Evolutionary conservation across 2,888 invertebrate genomes (phyloP).

Genomic region (Tuta absoluta): DNA sequence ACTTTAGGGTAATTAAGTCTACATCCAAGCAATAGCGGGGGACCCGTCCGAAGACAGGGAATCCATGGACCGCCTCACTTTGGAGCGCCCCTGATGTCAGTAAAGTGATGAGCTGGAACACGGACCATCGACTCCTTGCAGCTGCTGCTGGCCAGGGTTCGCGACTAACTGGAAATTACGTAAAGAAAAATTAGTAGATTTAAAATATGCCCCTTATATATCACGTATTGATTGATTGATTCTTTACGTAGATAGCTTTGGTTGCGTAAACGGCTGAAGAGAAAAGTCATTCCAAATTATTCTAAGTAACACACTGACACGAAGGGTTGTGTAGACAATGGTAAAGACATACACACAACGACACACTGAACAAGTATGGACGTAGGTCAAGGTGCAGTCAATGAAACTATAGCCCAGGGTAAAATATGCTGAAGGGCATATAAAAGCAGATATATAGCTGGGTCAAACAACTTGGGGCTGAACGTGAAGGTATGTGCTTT

Average conservation of each 20-base stretch:
- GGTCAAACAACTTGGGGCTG: neutral
- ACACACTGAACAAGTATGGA: neutral
- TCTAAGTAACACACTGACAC: neutral
- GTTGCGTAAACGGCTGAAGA: too few species aligned
- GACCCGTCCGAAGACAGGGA: constrained; percentile 69
- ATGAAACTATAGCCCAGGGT: neutral
- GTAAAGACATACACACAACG: neutral
- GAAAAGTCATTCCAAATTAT: neutral
- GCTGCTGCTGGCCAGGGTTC: constrained; percentile 60
- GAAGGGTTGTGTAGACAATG: neutral
- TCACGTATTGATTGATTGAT: too few species aligned
- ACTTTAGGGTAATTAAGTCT: constrained; percentile 36
- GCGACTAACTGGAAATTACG: constrained; percentile 53
- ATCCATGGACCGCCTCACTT: constrained; percentile 63
- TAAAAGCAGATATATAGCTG: neutral
- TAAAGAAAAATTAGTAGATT: neutral
- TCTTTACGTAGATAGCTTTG: too few species aligned
- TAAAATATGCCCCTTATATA: neutral
- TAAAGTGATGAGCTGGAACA: constrained; percentile 76
- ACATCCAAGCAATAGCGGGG: constrained; percentile 76
- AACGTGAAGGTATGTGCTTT: neutral
- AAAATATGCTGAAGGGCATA: neutral
- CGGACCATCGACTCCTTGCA: constrained; percentile 75
- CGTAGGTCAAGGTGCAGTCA: constrained; percentile 6
- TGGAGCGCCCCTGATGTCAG: constrained; percentile 68